Conservation (phyloP, 2,888 invertebrate genomes). For the Parnassius apollo region DNA sequence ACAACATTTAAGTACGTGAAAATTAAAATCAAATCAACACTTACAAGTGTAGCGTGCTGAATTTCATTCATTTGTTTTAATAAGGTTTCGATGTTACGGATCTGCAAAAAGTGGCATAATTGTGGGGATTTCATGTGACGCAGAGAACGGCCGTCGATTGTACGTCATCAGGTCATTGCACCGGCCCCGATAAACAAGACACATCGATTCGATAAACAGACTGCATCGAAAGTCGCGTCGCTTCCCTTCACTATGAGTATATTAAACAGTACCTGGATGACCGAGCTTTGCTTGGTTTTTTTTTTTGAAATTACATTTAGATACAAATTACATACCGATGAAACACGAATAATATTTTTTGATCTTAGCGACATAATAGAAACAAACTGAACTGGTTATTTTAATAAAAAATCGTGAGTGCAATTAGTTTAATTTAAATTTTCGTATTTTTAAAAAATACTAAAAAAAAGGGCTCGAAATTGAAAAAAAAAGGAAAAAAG, state of each 20-base stretch:
- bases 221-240: constrained; percentile 14
- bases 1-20: neutral
- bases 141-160: constrained; percentile 36
- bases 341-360: too few species aligned
- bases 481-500: too few species aligned
- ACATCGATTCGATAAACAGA: constrained; percentile 30
- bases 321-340: too few species aligned
- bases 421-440: too few species aligned
- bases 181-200: constrained; percentile 23
- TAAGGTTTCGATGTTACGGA: constrained; percentile 12
- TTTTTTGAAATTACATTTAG: too few species aligned
- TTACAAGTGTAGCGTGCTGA: neutral
- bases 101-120: constrained; percentile 12
- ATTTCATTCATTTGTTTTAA: neutral
- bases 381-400: too few species aligned
- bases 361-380: too few species aligned
- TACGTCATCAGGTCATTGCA: constrained; percentile 33
- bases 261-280: too few species aligned
- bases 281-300: too few species aligned
- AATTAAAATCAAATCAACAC: neutral
- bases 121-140: constrained; percentile 38
- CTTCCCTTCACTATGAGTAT: neutral
- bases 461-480: too few species aligned
- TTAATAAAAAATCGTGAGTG: too few species aligned
- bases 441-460: too few species aligned